A percentile compares a stretch with the other conserved stretches of the same genome.
These are phyloP conservation scores for Drosophila subquinaria DNA, from an alignment of 2,888 invertebrate species.

Conservation along the genomic window DNA sequence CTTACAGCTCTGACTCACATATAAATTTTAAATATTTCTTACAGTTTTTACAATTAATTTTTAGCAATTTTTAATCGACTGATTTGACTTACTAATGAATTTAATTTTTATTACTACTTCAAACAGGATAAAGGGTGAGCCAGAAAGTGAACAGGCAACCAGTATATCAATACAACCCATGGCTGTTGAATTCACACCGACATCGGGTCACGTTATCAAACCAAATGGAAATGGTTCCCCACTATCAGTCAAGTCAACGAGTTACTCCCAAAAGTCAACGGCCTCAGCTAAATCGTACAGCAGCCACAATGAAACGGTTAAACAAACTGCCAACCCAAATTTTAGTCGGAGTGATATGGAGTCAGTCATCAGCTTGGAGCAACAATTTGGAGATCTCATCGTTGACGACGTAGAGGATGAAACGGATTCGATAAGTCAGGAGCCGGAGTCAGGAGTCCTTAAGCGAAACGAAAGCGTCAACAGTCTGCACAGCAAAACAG, in stretches of 20 bases:
- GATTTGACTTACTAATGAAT: not conserved
- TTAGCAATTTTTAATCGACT: not conserved
- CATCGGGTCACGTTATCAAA: conserved; percentile 4
- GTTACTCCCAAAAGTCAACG: conserved; percentile 82
- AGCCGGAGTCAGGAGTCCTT: conserved; percentile 21
- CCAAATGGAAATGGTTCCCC: conserved; percentile 62
- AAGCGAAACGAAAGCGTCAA: conserved; percentile 72
- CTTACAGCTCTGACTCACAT: too few species aligned
- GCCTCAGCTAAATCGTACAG: conserved; percentile 76
- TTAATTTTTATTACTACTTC: conserved; percentile 3
- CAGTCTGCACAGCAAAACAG: conserved; percentile 78
- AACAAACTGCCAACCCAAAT: not conserved
- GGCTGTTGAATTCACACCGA: conserved; percentile 11
- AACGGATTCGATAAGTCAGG: conserved; percentile 24
- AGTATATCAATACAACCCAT: conserved; percentile 8
- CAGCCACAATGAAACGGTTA: conserved; percentile 29
- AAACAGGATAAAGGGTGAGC: conserved; percentile 20
- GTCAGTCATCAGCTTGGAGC: conserved; percentile 35
- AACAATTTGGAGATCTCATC: conserved; percentile 57
- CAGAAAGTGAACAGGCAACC: not conserved
- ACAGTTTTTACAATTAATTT: too few species aligned
- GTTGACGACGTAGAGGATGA: conserved; percentile 66
- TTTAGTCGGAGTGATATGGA: conserved; percentile 38
- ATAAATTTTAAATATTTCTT: not conserved
- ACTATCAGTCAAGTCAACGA: conserved; percentile 71